These are phyloP conservation scores for Argya squamiceps DNA, from an alignment of 2,797 vertebrate genomes.

Conservation along the genomic window DNA sequence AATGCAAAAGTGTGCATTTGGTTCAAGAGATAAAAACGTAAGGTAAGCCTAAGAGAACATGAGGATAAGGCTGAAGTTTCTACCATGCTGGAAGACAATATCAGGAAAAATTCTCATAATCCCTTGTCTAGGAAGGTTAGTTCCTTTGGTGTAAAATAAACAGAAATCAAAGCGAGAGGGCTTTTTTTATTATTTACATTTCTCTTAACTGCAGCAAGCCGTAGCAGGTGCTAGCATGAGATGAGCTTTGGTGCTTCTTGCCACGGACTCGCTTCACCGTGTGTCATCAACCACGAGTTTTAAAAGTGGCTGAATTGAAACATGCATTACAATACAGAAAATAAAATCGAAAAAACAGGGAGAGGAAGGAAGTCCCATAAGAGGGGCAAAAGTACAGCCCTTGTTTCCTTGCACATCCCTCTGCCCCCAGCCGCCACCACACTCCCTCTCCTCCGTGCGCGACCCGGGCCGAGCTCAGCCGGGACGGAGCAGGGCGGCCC, in stretches of 20 bases:
- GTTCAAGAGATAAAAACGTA: neutral
- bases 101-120: neutral
- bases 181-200: neutral
- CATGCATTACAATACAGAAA: rapidly evolving
- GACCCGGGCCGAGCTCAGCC: neutral
- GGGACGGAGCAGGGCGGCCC: neutral
- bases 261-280: rapidly evolving
- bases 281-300: neutral
- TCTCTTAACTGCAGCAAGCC: neutral
- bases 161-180: neutral
- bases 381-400: neutral
- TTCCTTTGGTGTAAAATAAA: neutral
- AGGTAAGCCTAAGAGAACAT: neutral
- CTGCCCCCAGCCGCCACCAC: rapidly evolving
- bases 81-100: neutral
- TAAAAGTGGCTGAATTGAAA: neutral
- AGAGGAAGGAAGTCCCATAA: neutral
- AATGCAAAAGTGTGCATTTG: neutral
- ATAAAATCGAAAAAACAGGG: neutral
- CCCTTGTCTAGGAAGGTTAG: neutral
- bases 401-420: neutral
- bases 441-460: rapidly evolving
- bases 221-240: neutral
- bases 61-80: neutral
- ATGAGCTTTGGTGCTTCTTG: neutral